Evolutionary conservation across 1,140 invertebrate species (phyloP), one percentile per base, ranked within the genome.

Genomic region (Ladona fulva): DNA sequence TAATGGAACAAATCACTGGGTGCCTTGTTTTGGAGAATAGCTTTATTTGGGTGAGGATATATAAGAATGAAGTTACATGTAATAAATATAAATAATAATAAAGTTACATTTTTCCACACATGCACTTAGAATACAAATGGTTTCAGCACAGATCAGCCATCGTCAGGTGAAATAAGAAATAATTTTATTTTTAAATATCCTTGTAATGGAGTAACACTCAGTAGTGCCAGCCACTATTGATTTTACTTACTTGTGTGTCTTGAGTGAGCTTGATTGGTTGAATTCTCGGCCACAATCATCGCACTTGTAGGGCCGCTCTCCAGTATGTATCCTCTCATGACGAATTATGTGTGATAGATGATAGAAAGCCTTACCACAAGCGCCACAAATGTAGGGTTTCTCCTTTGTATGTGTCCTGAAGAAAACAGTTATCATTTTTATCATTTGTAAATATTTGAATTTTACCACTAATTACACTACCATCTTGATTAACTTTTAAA

Each of bases 281-380:
- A 83, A 83, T 59, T 79, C 74, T 75, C 83, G 81, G 6, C 80
- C 79, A 77, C 84, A 84, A 25, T 81, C 79, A 59, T 80, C 79
- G 74, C 84, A 85, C 42, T 79, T 77, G 76, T 83, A 81, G 22
- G 84, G 84, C 77, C 81, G 80, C 74, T 82, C 81, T 10, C 84
- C 84, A 0, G 82, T 84, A 80, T 87, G 86, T 44, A 84, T 84
- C 25, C 84, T 77, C 78, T 85, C 83, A 78, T 87, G 86, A 0
- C 83, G 79, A 14, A 83, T 84, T n/a, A 86, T 80, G 78, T 85
- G 83, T 29, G 83, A 83, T 22, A 84, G 83, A 74, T 86, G 82
- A 24, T 81, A 82, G 77, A 90, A 90, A 1, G 84, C 81, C 77
- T 88, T 87, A 0, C 86, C 87, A 80, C 89, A 90, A 5, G 83